Base-by-base conservation (phyloP, 2,797 vertebrate species). In the Pteropus rufus region DNA sequence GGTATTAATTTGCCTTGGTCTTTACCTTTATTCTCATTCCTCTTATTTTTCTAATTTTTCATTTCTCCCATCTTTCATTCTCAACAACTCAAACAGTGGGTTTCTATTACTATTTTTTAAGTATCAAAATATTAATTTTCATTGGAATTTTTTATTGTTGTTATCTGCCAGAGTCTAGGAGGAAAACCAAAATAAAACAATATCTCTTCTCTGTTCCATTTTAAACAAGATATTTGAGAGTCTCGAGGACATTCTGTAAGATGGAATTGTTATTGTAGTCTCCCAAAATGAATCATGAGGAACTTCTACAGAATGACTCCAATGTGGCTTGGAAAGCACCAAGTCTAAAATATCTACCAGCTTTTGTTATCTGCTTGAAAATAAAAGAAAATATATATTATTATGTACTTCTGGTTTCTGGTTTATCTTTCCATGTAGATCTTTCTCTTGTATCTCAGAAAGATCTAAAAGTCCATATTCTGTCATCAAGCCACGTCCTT, bases 221-320 rank as follows among this genome's bases (percentile, higher is more conserved):
- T 94, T 92, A 72, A 95, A 90, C 0, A 0, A 0, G 0, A 72
- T 85, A 41, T 81, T 81, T 54, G 44, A 89, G 90, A 91, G 88
- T 91, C 65, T 60, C 87, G 82, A 83, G 93, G 82, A 72, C 65
- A 44, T 93, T 46, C 10, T 0, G 14, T 4, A 7, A 7, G 29
- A 0, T 56, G 70, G 95, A 97, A 95, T 95, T 92, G 62, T 77
- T 89, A 69, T 91, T 16, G 62, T 60, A 85, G 95, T 95, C 75
- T 95, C 73, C 29, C 83, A 76, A 89, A 82, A 67, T 81, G 58
- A 44, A 23, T 96, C 26, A 69, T 39, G 24, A 82, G 96, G 85
- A 97, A 73, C 76, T 97, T 93, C 93, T 26, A 95, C 65, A 88
- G 69, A 85, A 91, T 3, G 24, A 83, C 80, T 93, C 18, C 44